These are phyloP conservation scores for Heliangelus exortis DNA, from an alignment of 2,797 vertebrate genomes.

Conservation along the genomic window DNA sequence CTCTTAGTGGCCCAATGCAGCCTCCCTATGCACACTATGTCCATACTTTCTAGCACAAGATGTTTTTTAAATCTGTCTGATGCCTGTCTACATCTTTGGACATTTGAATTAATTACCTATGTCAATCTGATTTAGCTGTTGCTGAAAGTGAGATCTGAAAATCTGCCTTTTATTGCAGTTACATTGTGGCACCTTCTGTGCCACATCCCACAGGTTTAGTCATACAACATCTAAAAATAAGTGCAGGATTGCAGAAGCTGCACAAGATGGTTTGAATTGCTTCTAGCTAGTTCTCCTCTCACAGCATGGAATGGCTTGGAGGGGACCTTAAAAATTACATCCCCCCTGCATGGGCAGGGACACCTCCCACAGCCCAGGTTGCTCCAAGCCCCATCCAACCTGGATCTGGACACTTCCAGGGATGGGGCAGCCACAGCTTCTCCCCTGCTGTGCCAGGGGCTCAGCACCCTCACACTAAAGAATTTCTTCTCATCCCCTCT, in stretches of 20 bases:
- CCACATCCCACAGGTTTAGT: slow-evolving; percentile 49
- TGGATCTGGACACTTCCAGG: too few species aligned
- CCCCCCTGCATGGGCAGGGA: too few species aligned
- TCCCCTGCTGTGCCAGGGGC: too few species aligned
- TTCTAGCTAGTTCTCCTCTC: background rate
- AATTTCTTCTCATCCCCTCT: too few species aligned
- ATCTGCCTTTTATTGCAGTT: slow-evolving; percentile 6
- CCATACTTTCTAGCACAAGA: background rate
- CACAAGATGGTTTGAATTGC: background rate
- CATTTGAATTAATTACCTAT: background rate
- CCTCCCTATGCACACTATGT: background rate
- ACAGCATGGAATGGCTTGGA: too few species aligned
- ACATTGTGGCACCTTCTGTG: background rate
- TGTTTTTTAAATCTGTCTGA: background rate
- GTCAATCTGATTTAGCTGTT: background rate
- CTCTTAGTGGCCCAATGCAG: too few species aligned
- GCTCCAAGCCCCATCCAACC: too few species aligned
- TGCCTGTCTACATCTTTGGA: background rate
- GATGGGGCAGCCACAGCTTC: too few species aligned
- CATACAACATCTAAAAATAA: slow-evolving; percentile 40
- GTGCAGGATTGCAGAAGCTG: background rate
- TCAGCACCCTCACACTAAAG: too few species aligned
- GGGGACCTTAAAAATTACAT: too few species aligned
- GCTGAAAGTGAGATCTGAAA: slow-evolving; percentile 17
- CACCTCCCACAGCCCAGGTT: too few species aligned